Percentiles rank a stretch among this genome's conserved stretches.
These are phyloP conservation scores for Cynodonichthys magdalenae DNA, from an alignment of 2,797 vertebrate species.

Conservation along the genomic window DNA sequence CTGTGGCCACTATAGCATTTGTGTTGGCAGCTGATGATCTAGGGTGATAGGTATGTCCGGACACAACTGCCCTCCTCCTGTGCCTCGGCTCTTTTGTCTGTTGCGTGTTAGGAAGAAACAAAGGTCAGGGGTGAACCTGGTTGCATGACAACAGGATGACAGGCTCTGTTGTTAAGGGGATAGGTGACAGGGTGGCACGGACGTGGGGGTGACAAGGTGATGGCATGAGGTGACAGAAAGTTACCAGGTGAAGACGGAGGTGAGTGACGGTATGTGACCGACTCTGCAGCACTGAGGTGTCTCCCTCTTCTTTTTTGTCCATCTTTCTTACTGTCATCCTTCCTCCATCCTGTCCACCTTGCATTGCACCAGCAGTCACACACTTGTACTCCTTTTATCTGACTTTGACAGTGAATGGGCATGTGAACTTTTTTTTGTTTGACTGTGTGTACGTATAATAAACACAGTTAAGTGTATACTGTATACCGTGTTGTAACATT, in stretches of 20 bases:
- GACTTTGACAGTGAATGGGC: conserved; percentile 50
- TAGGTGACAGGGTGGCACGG: conserved; percentile 74
- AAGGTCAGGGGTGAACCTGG: conserved; percentile 70
- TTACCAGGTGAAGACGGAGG: conserved; percentile 74
- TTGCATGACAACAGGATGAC: conserved; percentile 72
- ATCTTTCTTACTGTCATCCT: conserved; percentile 67
- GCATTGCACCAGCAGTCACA: conserved; percentile 57
- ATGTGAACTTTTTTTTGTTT: conserved; percentile 20
- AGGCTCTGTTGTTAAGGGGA: conserved; percentile 70
- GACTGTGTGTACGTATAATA: conserved; percentile 10
- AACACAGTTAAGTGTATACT: neutral
- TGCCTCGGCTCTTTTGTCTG: conserved; percentile 57
- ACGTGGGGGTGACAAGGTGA: conserved; percentile 74
- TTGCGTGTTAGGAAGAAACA: conserved; percentile 67
- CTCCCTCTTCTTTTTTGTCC: conserved; percentile 54
- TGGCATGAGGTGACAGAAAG: conserved; percentile 80
- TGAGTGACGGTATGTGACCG: conserved; percentile 75
- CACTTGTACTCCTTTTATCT: conserved; percentile 57
- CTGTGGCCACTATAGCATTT: conserved; percentile 69
- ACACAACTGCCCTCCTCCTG: conserved; percentile 64
- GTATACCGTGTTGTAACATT: neutral
- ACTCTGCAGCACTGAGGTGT: conserved; percentile 54
- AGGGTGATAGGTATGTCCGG: conserved; percentile 76
- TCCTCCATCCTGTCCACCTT: conserved; percentile 53
- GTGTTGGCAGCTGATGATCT: conserved; percentile 73